Base-by-base conservation (phyloP, 2,113 vertebrate genomes). In the Vulpes vulpes region DNA sequence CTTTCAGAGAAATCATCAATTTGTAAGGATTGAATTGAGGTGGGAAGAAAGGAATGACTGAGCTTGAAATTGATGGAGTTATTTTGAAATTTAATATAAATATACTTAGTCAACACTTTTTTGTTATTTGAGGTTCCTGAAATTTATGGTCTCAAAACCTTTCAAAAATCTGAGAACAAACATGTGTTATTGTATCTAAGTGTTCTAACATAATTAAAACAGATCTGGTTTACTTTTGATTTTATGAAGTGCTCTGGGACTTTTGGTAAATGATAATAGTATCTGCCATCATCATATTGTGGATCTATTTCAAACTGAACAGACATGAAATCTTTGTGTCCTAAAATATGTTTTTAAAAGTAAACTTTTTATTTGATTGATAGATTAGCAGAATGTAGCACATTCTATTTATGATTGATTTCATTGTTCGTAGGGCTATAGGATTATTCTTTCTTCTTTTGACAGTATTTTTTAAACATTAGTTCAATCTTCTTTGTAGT, bases 1-100 rank as follows among this genome's bases (percentile, higher is more conserved):
- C 84, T 98, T 98, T 97, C 96, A 96, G 96, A 94, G 83, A 94
- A 96, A 91, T 94, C 96, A 90, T 95, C 95, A 81, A 35, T 96
- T 82, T 97, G 32, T 97, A 92, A 96, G 65, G 84, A 91, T 76
- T 98, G 90, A 85, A 76, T 93, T 98, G 86, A 96, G 90, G 78
- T 91, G 94, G 97, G 93, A 95, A 94, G 78, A 97, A 96, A 73
- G 83, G 88, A 53, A 7, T 96, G 84, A 38, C 84, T 90, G 76
- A 89, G 59, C 71, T 89, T 96, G 82, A 91, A 79, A 67, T 20
- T 94, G 73, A 59, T 78, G 94, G 53, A 25, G 17, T 93, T 93
- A 79, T 83, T 98, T 93, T 84, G 53, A 69, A 86, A 85, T 91
- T 96, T 93, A 94, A 67, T 84, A 51, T 38, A 98, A 82, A 89